A percentile compares a stretch with the other conserved stretches of the same genome.
phyloP scores from a whole-genome alignment of 1,140 invertebrate species.

The Teleopsis dalmanni region DNA sequence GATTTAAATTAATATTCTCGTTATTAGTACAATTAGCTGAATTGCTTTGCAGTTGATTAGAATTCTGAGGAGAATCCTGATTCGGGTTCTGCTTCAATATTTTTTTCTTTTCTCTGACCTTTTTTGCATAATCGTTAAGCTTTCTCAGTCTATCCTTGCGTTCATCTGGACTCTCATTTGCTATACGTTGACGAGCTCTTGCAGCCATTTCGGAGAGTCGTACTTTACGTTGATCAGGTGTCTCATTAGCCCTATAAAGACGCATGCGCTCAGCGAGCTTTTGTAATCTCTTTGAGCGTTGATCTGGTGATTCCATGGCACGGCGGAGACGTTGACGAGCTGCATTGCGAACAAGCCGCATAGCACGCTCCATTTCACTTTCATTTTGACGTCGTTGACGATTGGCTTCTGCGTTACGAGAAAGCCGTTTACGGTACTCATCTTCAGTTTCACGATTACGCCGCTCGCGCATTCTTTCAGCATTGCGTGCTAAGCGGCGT shows the following conservation, averaged over 20 bases:
- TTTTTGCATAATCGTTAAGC: conserved; percentile 43
- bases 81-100: conserved; percentile 24
- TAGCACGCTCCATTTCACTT: conserved; percentile 37
- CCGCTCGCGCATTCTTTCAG: conserved; percentile 43
- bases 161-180: conserved; percentile 49
- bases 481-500: conserved; percentile 42
- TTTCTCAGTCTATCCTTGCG: conserved; percentile 44
- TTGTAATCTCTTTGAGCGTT: conserved; percentile 45
- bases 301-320: conserved; percentile 47
- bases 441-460: conserved; percentile 40
- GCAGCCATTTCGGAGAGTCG: conserved; percentile 50
- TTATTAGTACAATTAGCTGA: conserved; percentile 34
- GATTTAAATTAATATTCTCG: conserved; percentile 41
- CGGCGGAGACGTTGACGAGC: conserved; percentile 36
- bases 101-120: conserved; percentile 44
- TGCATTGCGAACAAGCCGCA: conserved; percentile 41
- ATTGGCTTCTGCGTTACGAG: conserved; percentile 41
- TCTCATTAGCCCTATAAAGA: conserved; percentile 43
- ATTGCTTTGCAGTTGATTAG: conserved; percentile 23
- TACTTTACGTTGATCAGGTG: conserved; percentile 46
- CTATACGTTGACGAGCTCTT: conserved; percentile 45
- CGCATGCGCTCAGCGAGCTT: conserved; percentile 47
- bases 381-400: conserved; percentile 39
- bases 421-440: conserved; percentile 37
- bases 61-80: conserved; percentile 19